Base-by-base conservation (phyloP, 35 echinoderm and acorn worm species). In the Acanthaster planci region DNA sequence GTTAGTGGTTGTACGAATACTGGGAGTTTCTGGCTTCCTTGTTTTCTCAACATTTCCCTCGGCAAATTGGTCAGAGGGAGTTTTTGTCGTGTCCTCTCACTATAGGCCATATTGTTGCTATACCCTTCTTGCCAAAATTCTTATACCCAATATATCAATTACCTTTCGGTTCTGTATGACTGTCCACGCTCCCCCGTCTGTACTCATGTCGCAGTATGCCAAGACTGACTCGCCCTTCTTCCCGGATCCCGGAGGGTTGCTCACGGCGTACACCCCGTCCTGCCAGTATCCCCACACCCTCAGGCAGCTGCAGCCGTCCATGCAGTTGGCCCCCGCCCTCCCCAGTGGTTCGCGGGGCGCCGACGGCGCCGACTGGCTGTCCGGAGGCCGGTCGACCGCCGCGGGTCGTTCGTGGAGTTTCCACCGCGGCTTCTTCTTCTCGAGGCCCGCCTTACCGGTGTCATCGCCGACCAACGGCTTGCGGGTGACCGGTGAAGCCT, bases 91-190 rank as follows among this genome's bases (percentile, higher is more conserved):
- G n/a, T n/a, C n/a, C n/a, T n/a, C n/a, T n/a, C n/a, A n/a, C n/a
- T n/a, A n/a, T n/a, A n/a, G n/a, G n/a, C n/a, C n/a, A n/a, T n/a
- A n/a, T n/a, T n/a, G n/a, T n/a, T n/a, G n/a, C n/a, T n/a, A n/a
- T n/a, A n/a, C n/a, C n/a, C n/a, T n/a, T n/a, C n/a, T n/a, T n/a
- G n/a, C n/a, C n/a, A n/a, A n/a, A n/a, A 0, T 27, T 35, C 9
- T n/a, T 51, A 52, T 29, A 12, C 16, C 19, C 14, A 17, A 36
- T 34, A 19, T 32, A 31, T 26, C 2, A 39, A 86, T 77, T 85
- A 97, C 93, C 55, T 85, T 37, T 58, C 93, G 80, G 42, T 83
- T 86, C 78, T 97, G 93, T 1, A 97, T 97, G 40, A 97, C 93
- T 1, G 93, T 97, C 93, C 93, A 97, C 2, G 87, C 93, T 1